Evolutionary conservation across 2,888 invertebrate genomes (phyloP), one percentile per base, ranked within the genome.

Genomic region (Hyles lineata): DNA sequence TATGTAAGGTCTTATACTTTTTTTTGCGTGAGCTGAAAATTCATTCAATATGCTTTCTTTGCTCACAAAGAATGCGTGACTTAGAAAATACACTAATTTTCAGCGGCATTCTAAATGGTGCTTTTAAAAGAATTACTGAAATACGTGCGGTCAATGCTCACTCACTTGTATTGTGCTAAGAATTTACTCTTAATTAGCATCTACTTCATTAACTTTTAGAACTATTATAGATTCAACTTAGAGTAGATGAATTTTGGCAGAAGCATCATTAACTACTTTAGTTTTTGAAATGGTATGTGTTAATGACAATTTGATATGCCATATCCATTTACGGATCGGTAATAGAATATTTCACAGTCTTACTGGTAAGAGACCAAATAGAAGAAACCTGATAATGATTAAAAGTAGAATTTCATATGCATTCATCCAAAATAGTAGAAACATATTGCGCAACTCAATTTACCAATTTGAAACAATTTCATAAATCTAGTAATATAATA

Each of bases 141-240:
- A 55, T n/a, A 55, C n/a, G 55, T 55, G 55, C 55, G 17, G 55
- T n/a, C 55, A 43, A 43, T 15, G 43, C n/a, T 55, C n/a, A 55
- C n/a, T n/a, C 55, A 55, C 55, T 55, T 55, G 55, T 19, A 55
- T 55, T 55, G 55, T 55, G 55, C 55, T 55, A 55, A n/a, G n/a
- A 55, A 55, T 55, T 55, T n/a, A 55, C 55, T 60, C 25, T 23
- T 60, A 25, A 60, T 60, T 25, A 60, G 25, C 25, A 2, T 60
- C 60, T 60, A 25, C 0, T 25, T 25, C 25, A 23, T 60, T 55
- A 55, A 55, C 19, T 5, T 55, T 60, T 25, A 25, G 23, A 60
- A 60, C 4, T 11, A 60, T 60, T 60, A 59, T 59, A 59, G 59
- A 23, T 59, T 60, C 2, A 15, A 25, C 60, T 25, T 60, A 60